phyloP scores from a whole-genome alignment of 92 coral and sea anemone species.

The Palythoa grandis region DNA sequence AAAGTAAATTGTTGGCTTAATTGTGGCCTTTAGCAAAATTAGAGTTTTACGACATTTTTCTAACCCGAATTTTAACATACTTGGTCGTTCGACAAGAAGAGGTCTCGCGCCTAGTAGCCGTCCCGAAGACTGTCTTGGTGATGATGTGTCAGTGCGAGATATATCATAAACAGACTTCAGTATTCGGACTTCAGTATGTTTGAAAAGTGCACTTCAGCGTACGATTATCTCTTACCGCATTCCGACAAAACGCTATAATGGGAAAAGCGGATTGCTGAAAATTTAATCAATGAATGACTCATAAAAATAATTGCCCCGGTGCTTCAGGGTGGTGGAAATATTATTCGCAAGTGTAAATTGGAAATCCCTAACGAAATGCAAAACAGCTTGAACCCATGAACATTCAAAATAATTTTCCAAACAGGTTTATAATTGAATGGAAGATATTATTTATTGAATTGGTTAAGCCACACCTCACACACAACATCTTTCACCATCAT shows the following conservation, averaged over 20 bases:
- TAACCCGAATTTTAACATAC: conserved; percentile 4
- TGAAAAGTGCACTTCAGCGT: conserved; percentile 24
- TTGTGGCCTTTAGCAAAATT: conserved; percentile 35
- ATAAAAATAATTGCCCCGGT: conserved; percentile 25
- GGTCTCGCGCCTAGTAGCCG: neutral
- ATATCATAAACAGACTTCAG: conserved; percentile 26
- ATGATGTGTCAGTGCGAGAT: conserved; percentile 27
- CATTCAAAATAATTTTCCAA: conserved; percentile 20
- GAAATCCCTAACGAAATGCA: conserved; percentile 11
- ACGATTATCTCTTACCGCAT: neutral
- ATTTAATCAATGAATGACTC: conserved; percentile 1
- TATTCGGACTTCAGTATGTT: conserved; percentile 18
- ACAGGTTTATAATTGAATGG: conserved; percentile 18
- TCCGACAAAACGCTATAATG: conserved; percentile 31
- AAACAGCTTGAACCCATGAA: neutral
- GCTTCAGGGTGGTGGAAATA: neutral
- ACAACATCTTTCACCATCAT: neutral
- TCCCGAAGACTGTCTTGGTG: neutral
- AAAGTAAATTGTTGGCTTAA: conserved; percentile 32
- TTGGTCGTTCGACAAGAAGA: neutral
- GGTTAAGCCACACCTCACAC: conserved; percentile 25
- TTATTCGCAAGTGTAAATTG: neutral
- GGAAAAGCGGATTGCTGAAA: conserved; percentile 34
- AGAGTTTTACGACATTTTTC: conserved; percentile 5
- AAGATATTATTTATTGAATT: conserved; percentile 22